Percentiles rank a stretch among this genome's conserved stretches.
Conservation (phyloP, 2,888 invertebrate genomes). For the Merodon equestris region DNA sequence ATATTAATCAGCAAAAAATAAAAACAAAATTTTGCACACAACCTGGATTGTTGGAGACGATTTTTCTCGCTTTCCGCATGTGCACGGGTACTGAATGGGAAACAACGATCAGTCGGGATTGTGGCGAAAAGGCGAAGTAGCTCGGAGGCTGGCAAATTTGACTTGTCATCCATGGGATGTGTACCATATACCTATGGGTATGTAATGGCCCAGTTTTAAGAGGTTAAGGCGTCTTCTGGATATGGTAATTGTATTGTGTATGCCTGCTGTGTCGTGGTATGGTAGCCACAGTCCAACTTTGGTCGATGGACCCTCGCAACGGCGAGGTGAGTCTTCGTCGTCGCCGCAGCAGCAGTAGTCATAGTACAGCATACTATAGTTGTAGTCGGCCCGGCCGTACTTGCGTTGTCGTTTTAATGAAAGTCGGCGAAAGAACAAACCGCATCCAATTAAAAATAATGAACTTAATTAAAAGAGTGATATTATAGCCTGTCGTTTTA, state of each 20-base stretch:
- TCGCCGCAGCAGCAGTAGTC: not conserved
- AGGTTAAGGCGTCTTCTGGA: constrained; percentile 26
- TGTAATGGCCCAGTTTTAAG: constrained; percentile 53
- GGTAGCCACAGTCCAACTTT: constrained; percentile 28
- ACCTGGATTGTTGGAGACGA: too few relatives aligned
- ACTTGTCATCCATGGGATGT: too few relatives aligned
- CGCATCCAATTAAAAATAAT: constrained; percentile 73
- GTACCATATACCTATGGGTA: not conserved
- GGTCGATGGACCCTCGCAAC: constrained; percentile 51
- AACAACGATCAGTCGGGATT: too few relatives aligned
- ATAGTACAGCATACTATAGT: not conserved
- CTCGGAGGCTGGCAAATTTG: too few relatives aligned
- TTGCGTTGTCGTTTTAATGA: constrained; percentile 68
- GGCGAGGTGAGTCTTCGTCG: constrained; percentile 16
- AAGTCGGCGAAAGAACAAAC: constrained; percentile 72
- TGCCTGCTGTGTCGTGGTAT: too few relatives aligned
- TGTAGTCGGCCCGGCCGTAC: constrained; percentile 29
- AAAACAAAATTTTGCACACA: too few relatives aligned
- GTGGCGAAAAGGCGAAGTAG: too few relatives aligned
- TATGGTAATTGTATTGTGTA: constrained; percentile 20
- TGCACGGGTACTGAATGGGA: too few relatives aligned
- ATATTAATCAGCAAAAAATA: not conserved
- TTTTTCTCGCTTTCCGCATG: too few relatives aligned
- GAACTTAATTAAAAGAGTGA: constrained; percentile 72
- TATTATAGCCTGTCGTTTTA: constrained; percentile 72